Base-by-base conservation (phyloP, 1,140 invertebrate genomes). In the Odontomachus brunneus region DNA sequence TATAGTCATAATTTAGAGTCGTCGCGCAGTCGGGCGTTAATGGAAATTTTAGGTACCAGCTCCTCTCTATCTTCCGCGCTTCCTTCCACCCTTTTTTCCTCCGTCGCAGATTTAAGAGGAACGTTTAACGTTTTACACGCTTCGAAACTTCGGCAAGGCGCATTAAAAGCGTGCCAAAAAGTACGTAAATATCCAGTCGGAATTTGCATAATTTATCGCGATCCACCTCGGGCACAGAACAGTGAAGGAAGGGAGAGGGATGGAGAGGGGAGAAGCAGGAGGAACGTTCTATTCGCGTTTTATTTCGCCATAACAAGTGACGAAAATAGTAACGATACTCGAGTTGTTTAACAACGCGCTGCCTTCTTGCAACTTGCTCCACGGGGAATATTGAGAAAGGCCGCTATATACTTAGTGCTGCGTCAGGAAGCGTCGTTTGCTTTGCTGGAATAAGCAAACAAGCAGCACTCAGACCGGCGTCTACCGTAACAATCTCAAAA, bases 31-130 rank as follows among this genome's bases (percentile, higher is more conserved):
- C 76, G 63, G 48, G 83, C 80, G 74, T 85, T 85, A 89, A 85
- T 86, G 81, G 86, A 89, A 86, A 85, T 89, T 88, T 89, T 84
- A 88, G 76, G 76, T 89, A 80, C 85, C 65, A 19, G 65, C 48
- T 69, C 74, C 65, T 85, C 72, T 82, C 69, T 69, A 84, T 82
- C 71, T 81, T 83, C 82, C 72, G 9, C 59, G 22, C 57, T 76
- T 78, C 62, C 15, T 59, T 84, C 69, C 33, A 5, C 15, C 26
- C 22, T 7, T 59, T 9, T 55, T 55, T 83, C 0, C n/a, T 12
- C 60, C 51, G 4, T 67, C 44, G 22, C 49, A 53, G 57, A 62
- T 48, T 82, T 74, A 65, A 63, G 67, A 44, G 69, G 26, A 38
- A 85, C 75, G 75, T 80, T 80, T 80, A 80, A 80, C 65, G 75